Conservation (phyloP, 92 coral and sea anemone species). For the Bergia puertoricense region DNA sequence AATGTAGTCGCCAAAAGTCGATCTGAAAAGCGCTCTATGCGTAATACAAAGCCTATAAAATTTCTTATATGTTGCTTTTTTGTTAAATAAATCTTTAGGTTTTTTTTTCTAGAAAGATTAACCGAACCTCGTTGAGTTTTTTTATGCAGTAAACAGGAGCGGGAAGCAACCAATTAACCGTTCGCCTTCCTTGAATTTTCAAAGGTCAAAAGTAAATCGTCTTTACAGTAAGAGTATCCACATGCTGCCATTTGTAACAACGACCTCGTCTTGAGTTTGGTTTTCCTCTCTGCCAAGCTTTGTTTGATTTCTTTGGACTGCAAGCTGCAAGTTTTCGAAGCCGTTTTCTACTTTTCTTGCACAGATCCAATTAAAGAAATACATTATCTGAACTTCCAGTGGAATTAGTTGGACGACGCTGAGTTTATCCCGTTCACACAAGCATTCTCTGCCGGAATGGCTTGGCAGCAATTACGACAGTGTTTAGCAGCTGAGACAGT, state of each 20-base stretch:
- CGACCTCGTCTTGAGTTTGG: no score
- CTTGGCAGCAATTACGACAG: background rate
- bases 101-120: no score
- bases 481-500: background rate
- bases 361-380: background rate
- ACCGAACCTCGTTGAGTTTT: background rate
- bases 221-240: no score
- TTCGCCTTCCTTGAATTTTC: no score
- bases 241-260: background rate
- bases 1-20: background rate
- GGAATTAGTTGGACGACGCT: no score
- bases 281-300: no score
- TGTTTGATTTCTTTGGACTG: background rate
- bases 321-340: background rate
- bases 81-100: background rate
- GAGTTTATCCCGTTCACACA: no score
- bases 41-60: constrained; percentile 6
- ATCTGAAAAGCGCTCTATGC: background rate
- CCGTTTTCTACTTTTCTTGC: background rate
- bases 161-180: background rate
- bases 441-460: background rate
- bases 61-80: background rate
- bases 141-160: background rate
- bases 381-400: no score
- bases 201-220: no score